phyloP scores from a whole-genome alignment of 2,113 vertebrate species.

The Psephotus haematonotus region DNA sequence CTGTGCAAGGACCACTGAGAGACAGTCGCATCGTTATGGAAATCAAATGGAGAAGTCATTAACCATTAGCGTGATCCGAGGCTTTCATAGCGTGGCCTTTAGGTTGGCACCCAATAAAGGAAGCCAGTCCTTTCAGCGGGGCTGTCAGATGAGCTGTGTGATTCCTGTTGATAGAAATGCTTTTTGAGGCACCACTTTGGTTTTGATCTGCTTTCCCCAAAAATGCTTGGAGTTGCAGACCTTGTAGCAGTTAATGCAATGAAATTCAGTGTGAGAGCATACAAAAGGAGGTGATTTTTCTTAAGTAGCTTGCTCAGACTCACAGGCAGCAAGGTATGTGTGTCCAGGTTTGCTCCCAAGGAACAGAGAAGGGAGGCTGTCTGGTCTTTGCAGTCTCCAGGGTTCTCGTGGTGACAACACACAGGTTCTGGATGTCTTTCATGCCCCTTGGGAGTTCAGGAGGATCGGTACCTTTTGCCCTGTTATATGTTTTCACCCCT shows the following conservation, averaged over 20 bases:
- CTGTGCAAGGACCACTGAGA: not conserved
- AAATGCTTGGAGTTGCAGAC: not conserved
- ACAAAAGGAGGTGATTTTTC: not conserved
- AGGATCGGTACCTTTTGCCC: not conserved
- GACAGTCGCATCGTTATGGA: not conserved
- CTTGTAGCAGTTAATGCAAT: not conserved
- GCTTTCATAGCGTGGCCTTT: not conserved
- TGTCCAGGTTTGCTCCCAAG: not conserved
- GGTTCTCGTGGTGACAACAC: not conserved
- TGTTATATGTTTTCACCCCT: not conserved
- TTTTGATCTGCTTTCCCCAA: not conserved
- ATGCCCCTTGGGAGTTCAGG: not conserved
- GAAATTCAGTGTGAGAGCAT: not conserved
- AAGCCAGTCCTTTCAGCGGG: not conserved
- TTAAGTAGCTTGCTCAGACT: not conserved
- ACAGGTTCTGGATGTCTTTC: not conserved
- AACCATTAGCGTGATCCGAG: accelerated
- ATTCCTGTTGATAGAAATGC: not conserved
- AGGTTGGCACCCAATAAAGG: not conserved
- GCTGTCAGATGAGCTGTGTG: not conserved
- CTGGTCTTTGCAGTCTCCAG: not conserved
- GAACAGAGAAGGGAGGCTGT: not conserved
- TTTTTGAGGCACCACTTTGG: not conserved
- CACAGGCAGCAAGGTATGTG: not conserved
- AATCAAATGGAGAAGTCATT: not conserved